These are phyloP conservation scores for Eulemur mongoz DNA, from an alignment of 2,797 vertebrate genomes.

Conservation along the genomic window DNA sequence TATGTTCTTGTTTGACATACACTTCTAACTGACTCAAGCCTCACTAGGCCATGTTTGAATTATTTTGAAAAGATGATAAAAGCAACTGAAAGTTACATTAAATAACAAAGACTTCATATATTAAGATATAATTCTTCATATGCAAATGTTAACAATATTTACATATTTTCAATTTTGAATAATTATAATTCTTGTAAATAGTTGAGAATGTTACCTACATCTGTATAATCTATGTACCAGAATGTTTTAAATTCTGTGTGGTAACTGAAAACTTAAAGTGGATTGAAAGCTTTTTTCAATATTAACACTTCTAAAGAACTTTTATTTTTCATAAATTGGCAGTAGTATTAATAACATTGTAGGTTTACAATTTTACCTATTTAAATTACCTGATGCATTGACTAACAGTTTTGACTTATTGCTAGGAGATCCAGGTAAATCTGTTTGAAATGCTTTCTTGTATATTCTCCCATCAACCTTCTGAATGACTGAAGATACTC, in stretches of 20 bases:
- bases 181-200: background rate
- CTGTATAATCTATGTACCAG: background rate
- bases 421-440: background rate
- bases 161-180: constrained; percentile 4
- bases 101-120: background rate
- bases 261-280: background rate
- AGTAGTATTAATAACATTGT: background rate
- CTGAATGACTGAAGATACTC: background rate
- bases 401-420: background rate
- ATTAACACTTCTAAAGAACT: background rate
- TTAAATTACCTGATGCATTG: background rate
- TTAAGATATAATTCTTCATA: background rate
- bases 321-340: background rate
- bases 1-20: background rate
- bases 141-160: background rate
- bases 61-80: background rate
- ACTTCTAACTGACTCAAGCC: background rate
- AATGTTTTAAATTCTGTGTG: background rate
- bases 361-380: background rate
- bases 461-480: background rate
- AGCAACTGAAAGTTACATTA: background rate
- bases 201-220: background rate
- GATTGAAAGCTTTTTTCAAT: background rate
- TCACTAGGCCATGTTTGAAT: background rate
- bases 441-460: background rate